Evolutionary conservation across 2,888 invertebrate genomes (phyloP), one percentile per base, ranked within the genome.

Genomic region (Acanthosoma haemorrhoidale): DNA sequence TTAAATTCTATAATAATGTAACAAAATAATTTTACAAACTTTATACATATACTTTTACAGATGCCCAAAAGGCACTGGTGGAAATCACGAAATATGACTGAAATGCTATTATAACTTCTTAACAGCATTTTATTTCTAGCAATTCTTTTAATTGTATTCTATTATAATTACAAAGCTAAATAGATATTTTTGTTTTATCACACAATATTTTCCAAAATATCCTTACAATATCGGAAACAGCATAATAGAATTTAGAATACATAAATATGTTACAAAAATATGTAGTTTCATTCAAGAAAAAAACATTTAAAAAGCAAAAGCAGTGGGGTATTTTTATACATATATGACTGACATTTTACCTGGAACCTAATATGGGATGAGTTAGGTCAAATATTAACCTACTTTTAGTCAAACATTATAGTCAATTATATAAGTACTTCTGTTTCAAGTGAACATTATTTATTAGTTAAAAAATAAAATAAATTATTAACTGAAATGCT

Each of bases 31-130:
- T n/a, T n/a, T n/a, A 51, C 25, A 51, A 13, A 13, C n/a, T 51
- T 51, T 25, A n/a, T 25, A 51, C 2, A n/a, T n/a, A n/a, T n/a
- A n/a, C n/a, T n/a, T 51, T 51, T 1, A 29, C 21, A 51, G 25
- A 51, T 51, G 51, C 51, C 51, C 51, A 51, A 51, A 51, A 51
- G 51, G 51, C 51, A 51, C 51, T 51, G 51, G n/a, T 51, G 51
- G 51, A n/a, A n/a, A 51, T 51, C 51, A 51, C 29, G 25, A 25
- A 51, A 51, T 25, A 51, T 51, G 4, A 51, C 51, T 51, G 29
- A 21, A 51, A 13, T 51, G 51, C 51, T 51, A 51, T n/a, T n/a
- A n/a, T 51, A 21, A 51, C 21, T 51, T 51, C n/a, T 51, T 51
- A 51, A 51, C 51, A 51, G 29, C n/a, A n/a, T n/a, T n/a, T n/a